phyloP scores from a whole-genome alignment of 2,797 vertebrate species.

The Megalops cyprinoides region DNA sequence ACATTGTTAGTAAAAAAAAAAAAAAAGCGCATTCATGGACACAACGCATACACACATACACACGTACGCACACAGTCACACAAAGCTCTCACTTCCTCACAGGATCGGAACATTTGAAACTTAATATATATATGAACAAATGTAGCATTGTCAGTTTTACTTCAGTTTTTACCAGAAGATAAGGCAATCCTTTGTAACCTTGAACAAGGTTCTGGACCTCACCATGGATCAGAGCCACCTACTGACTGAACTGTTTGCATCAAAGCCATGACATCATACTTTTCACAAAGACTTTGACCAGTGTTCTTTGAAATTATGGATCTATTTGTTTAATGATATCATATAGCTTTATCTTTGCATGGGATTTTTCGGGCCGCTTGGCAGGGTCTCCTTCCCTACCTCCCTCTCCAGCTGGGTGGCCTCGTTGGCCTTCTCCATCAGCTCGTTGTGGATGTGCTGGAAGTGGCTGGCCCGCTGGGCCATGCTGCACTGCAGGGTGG shows the following conservation, averaged over 20 bases:
- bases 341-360: too few species aligned
- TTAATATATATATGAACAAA: too few species aligned
- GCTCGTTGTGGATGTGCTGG: conserved; percentile 84
- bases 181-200: too few species aligned
- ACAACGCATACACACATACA: too few species aligned
- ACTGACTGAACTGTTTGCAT: background rate
- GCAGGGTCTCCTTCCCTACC: conserved; percentile 64
- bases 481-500: conserved; percentile 83
- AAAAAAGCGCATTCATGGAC: conserved; percentile 21
- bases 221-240: background rate
- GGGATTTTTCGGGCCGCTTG: background rate
- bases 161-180: too few species aligned
- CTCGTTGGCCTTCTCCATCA: conserved; percentile 81
- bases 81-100: too few species aligned
- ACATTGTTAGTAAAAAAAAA: too few species aligned
- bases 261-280: background rate
- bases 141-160: too few species aligned
- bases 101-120: too few species aligned
- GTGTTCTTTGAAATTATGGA: background rate
- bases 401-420: conserved; percentile 77
- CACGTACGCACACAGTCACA: too few species aligned
- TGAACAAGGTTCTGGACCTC: background rate
- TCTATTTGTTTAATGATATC: background rate
- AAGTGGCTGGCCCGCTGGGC: conserved; percentile 84
- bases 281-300: background rate